Conservation (phyloP, 2,888 invertebrate species). For the Pardosa pseudoannulata region DNA sequence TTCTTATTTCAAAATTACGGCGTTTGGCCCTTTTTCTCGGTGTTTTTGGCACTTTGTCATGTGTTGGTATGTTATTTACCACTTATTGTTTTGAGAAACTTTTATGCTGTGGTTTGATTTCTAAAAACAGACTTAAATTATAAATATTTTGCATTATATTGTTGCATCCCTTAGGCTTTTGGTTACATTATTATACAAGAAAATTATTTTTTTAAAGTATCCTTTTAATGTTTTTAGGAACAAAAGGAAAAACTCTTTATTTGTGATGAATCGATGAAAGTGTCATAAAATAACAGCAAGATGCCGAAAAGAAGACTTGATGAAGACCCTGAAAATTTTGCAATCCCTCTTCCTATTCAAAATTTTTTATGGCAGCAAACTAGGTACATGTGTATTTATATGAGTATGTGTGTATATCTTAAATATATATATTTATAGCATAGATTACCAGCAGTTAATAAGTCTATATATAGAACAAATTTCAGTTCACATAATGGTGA, state of each 20-base stretch:
- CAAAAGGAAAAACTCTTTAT: neutral
- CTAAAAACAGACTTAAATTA: too few relatives aligned
- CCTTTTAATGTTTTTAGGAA: neutral
- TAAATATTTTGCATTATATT: neutral
- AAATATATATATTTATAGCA: neutral
- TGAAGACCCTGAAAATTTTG: slow-evolving; percentile 79
- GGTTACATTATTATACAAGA: too few relatives aligned
- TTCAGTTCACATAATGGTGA: too few relatives aligned
- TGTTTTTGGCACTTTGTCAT: slow-evolving; percentile 16
- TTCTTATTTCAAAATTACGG: neutral
- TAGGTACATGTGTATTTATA: too few relatives aligned
- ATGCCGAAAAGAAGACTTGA: slow-evolving; percentile 66
- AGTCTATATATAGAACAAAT: too few relatives aligned
- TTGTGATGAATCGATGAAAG: neutral
- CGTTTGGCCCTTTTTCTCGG: neutral
- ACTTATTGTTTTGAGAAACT: too few relatives aligned
- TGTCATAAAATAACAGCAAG: neutral
- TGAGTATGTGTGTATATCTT: too few relatives aligned
- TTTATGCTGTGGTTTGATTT: too few relatives aligned
- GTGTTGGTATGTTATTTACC: neutral
- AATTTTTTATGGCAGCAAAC: slow-evolving; percentile 98
- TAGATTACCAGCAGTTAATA: neutral
- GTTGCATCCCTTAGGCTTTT: too few relatives aligned
- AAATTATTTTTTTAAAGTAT: neutral
- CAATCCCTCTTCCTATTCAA: slow-evolving; percentile 95